These are phyloP conservation scores for Lamellibrachia luymesi DNA, from an alignment of 1,140 invertebrate genomes.

Conservation along the genomic window DNA sequence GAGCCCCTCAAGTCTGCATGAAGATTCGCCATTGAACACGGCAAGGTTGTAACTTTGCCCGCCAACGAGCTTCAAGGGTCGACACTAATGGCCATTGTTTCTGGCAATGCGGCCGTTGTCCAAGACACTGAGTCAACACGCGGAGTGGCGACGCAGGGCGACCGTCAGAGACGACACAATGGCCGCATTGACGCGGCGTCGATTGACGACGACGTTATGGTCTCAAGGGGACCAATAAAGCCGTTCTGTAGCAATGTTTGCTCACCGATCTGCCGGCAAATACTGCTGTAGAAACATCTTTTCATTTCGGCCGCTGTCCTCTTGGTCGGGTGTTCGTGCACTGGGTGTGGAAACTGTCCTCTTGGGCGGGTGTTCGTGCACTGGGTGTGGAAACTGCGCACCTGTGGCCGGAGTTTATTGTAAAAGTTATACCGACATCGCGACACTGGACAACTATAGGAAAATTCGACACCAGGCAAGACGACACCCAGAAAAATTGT, in stretches of 20 bases:
- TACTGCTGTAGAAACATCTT: neutral
- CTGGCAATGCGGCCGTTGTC: neutral
- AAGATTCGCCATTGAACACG: neutral
- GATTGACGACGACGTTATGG: neutral
- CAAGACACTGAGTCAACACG: neutral
- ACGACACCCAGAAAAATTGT: neutral
- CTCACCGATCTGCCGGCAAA: neutral
- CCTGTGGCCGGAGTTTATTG: neutral
- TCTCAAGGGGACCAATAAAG: neutral
- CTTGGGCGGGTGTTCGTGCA: neutral
- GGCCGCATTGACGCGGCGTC: neutral
- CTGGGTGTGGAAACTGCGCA: neutral
- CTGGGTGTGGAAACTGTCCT: neutral
- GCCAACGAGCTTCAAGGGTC: neutral
- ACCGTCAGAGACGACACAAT: neutral
- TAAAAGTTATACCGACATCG: neutral
- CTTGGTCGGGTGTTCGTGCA: neutral
- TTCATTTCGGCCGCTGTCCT: neutral
- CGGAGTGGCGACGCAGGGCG: neutral
- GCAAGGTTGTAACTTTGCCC: neutral
- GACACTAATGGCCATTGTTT: neutral
- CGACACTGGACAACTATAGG: neutral
- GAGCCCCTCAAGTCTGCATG: neutral
- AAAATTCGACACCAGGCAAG: neutral
- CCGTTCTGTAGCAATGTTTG: neutral